These are phyloP conservation scores for Neocrepidodera transversa DNA, from an alignment of 2,888 invertebrate genomes.

Conservation along the genomic window DNA sequence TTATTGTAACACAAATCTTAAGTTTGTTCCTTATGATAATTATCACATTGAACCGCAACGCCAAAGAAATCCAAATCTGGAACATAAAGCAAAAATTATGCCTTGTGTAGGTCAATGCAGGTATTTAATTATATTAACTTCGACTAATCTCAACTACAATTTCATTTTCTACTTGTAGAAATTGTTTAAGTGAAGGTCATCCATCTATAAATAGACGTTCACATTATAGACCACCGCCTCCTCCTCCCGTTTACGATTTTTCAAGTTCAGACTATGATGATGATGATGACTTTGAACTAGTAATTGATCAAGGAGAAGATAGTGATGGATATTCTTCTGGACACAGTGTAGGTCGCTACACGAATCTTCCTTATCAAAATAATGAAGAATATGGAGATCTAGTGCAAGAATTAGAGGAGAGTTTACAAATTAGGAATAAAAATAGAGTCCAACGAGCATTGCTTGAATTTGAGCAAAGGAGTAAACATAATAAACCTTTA, in stretches of 20 bases:
- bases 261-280: constrained; percentile 18
- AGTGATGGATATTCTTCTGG: constrained; percentile 13
- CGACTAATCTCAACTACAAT: too few relatives aligned
- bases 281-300: constrained; percentile 14
- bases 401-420: constrained; percentile 57
- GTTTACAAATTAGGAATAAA: constrained; percentile 54
- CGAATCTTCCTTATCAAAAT: constrained; percentile 55
- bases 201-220: neutral
- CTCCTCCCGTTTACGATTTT: constrained; percentile 9
- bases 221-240: constrained; percentile 6
- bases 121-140: neutral
- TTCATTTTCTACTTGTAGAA: constrained; percentile 1
- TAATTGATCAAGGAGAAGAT: constrained; percentile 11
- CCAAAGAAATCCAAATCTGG: neutral
- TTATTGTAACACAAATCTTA: neutral
- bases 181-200: neutral
- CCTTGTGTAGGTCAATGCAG: constrained; percentile 21
- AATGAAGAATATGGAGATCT: constrained; percentile 55
- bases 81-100: neutral
- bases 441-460: constrained; percentile 55
- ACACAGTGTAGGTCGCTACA: neutral
- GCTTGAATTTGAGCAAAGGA: constrained; percentile 55
- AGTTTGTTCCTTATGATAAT: neutral
- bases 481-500: constrained; percentile 54
- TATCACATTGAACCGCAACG: neutral